Percentiles rank a stretch among this genome's conserved stretches.
These are phyloP conservation scores for Lindbergichthys nudifrons DNA, from an alignment of 2,797 vertebrate species.

Conservation along the genomic window DNA sequence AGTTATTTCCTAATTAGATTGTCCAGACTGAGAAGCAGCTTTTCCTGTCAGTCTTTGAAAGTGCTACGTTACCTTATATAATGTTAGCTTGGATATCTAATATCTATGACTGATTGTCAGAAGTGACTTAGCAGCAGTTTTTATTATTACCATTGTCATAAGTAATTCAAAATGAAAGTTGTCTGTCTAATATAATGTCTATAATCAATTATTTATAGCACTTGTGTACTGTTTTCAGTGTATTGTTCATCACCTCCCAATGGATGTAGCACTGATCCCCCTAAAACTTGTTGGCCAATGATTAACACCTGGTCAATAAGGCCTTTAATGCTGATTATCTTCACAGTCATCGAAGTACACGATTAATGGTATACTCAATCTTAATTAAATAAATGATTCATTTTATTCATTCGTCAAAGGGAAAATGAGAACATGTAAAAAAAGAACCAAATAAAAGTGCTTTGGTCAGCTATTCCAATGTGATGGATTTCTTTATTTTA, in stretches of 20 bases:
- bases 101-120: background rate
- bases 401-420: no score
- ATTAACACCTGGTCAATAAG: background rate
- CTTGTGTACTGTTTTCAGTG: background rate
- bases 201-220: background rate
- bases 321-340: slow-evolving; percentile 1
- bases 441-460: background rate
- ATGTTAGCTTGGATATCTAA: background rate
- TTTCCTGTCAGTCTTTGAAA: no score
- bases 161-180: background rate
- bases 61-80: no score
- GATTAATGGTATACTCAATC: background rate
- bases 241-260: background rate
- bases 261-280: slow-evolving; percentile 1
- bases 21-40: no score
- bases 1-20: no score
- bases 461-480: background rate
- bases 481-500: background rate
- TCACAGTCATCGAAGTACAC: background rate
- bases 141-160: background rate
- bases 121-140: background rate
- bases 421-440: no score
- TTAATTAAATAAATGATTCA: no score
- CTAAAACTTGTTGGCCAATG: background rate
- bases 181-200: background rate